Evolutionary conservation across 2,888 invertebrate species (phyloP).

Genomic region (Cepaea hortensis): DNA sequence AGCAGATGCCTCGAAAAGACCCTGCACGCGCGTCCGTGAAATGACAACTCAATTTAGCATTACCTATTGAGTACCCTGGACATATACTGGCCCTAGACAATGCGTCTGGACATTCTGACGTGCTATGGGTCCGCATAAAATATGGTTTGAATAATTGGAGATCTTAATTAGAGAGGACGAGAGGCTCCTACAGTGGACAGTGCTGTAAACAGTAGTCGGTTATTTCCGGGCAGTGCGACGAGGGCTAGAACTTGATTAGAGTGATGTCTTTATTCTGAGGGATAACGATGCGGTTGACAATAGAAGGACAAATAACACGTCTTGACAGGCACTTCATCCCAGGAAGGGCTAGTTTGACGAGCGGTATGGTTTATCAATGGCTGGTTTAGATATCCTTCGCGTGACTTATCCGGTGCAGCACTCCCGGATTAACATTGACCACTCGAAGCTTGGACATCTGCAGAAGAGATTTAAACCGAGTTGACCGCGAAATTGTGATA

Average conservation of each 20-base stretch:
- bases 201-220: not conserved
- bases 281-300: not conserved
- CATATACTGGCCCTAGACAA: conserved; percentile 9
- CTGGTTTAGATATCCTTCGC: not conserved
- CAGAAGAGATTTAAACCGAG: not conserved
- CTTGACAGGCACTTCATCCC: not conserved
- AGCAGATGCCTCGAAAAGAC: not conserved
- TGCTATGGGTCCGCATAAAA: not conserved
- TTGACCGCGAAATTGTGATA: not conserved
- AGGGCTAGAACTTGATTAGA: not conserved
- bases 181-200: not conserved
- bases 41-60: not conserved
- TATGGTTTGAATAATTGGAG: conserved; percentile 3
- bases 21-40: conserved; percentile 1
- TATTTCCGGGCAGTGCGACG: not conserved
- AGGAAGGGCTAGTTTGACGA: not conserved
- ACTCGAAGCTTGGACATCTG: conserved; percentile 30
- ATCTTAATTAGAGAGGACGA: conserved; percentile 19
- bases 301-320: not conserved
- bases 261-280: conserved; percentile 2
- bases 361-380: not conserved
- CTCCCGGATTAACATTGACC: conserved; percentile 1
- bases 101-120: not conserved
- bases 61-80: not conserved
- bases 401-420: conserved; percentile 5